Evolutionary conservation across 1,140 invertebrate species (phyloP), one percentile per base, ranked within the genome.

Genomic region (Philaenus spumarius): DNA sequence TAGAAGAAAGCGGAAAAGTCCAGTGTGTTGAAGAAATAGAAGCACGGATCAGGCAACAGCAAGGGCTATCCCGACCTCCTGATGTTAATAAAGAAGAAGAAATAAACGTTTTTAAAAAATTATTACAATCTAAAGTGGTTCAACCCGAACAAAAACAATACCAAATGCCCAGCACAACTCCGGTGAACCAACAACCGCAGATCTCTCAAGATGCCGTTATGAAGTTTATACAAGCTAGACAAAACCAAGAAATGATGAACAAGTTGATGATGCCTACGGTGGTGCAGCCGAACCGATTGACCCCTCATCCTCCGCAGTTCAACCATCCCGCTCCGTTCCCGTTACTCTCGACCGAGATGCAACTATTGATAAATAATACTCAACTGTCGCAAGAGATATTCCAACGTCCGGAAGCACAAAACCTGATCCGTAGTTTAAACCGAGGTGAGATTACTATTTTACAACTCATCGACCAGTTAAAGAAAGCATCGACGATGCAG

Each of bases 11-110:
- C 66, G 82, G 82, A 34, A 86, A 86, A 70, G 68, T 86, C 19
- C 79, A 84, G 55, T 87, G 80, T 67, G 75, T 90, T 39, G 83
- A 86, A 69, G 87, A 90, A 73, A 68, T 90, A 42, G 86, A 89
- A 69, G 81, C 85, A 20, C 76, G 80, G 14, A 80, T 87, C 70
- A 71, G 84, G 24, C 64, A 63, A 26, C 39, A 58, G 7, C 20
- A 42, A 47, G 76, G 72, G 59, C 68, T 68, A 42, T 64, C 64
- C 19, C 68, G 30, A 52, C 46, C 72, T 30, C 15, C 22, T 15
- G 43, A 51, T 23, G 52, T 56, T 22, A 58, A 61, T 24, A 63
- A 60, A 60, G 77, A 81, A 61, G 80, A 81, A 68, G 85, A 87
- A 69, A 74, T 84, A 64, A 77, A 79, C 63, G 84, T 84, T 40